These are phyloP conservation scores for Megalurothrips usitatus DNA, from an alignment of 2,888 invertebrate species.

Conservation along the genomic window DNA sequence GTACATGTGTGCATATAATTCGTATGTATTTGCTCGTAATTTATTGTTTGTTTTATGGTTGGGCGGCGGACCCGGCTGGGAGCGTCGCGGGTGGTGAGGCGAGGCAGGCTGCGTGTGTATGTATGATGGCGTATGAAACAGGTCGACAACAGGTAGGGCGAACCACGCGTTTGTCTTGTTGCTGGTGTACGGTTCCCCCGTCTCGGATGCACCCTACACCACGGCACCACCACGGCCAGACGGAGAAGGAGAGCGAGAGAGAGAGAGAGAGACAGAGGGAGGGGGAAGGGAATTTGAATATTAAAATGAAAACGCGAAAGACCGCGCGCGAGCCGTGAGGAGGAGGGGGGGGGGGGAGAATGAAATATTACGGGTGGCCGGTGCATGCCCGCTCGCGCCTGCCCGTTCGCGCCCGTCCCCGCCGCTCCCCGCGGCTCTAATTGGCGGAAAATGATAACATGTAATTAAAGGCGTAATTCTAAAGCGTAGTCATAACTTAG, in stretches of 20 bases:
- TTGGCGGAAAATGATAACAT: conserved; percentile 26
- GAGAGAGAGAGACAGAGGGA: too few relatives aligned
- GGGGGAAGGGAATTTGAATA: conserved; percentile 8
- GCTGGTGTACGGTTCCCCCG: background rate
- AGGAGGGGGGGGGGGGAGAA: background rate
- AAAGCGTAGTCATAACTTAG: conserved; percentile 9
- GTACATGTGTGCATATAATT: background rate
- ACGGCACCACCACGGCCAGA: background rate
- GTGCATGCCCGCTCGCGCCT: background rate
- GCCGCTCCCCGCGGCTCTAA: background rate
- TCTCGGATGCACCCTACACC: background rate
- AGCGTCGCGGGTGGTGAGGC: background rate
- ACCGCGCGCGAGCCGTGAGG: background rate
- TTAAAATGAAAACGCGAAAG: conserved; percentile 17
- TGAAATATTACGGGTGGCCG: background rate
- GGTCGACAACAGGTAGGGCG: background rate
- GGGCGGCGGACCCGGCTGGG: too few relatives aligned
- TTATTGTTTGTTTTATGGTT: background rate
- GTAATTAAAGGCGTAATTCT: conserved; percentile 13
- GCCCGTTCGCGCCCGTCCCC: background rate
- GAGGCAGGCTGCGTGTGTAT: background rate
- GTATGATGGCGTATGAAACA: too few relatives aligned
- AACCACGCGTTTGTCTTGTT: background rate
- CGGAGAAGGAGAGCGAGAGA: too few relatives aligned
- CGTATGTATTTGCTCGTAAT: conserved; percentile 1